Evolutionary conservation across 1,140 invertebrate species (phyloP), one percentile per base, ranked within the genome.

Genomic region (Microvelia longipes): DNA sequence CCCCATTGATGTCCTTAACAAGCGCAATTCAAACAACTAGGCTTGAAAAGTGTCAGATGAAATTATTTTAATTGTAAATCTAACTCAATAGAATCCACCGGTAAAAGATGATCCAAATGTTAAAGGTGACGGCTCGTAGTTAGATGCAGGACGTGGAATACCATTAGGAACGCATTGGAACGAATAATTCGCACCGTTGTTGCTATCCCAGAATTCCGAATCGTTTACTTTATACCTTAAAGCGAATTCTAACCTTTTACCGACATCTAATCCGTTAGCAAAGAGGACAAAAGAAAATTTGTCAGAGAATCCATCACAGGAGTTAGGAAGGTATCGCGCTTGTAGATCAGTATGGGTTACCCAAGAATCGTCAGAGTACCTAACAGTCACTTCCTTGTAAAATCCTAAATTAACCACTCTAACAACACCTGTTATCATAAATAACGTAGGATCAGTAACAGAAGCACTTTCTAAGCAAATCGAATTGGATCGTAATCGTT

Each of bases 261-360:
- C 91, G 1, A 90, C 82, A 11, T 82, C 79, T 73, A 94, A 80
- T 50, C 84, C 86, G 74, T 89, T 85, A 25, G 73, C 68, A 71
- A 89, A 90, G 1, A 92, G 75, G 2, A 87, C 77, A 74, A 96
- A 90, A 11, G 85, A 85, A 77, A 96, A 97, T 71, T 89, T 89
- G 77, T 98, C 95, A 15, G 93, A 94, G 73, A 93, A 91, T 1
- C 93, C 93, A 75, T 97, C 94, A 79, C 92, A 94, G 0, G 93
- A 95, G 74, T 91, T 90, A 60, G 86, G 83, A 30, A 95, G 87
- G 78, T 97, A 97, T 2, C 83, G 87, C 0, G 92, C 87, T 74
- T 87, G 86, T 68, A 93, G 81, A 74, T 98, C 94, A 29, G 86
- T 85, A 78, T 85, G 92, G 29, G 87, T 91, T 69, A 83, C 83